phyloP scores from a whole-genome alignment of 1,140 invertebrate genomes.

The Brachionus sp. region DNA sequence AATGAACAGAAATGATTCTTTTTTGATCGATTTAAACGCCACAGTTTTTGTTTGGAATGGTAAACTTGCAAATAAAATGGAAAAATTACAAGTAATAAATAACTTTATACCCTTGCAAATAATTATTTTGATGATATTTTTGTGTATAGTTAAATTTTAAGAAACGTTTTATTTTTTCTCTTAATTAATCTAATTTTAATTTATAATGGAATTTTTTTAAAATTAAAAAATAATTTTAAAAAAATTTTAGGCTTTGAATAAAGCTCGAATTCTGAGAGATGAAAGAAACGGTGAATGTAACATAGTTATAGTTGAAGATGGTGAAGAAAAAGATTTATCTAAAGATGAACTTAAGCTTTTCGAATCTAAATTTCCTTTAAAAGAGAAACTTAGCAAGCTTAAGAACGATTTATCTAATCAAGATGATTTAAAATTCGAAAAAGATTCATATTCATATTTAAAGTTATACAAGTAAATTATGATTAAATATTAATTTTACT shows the following conservation, averaged over 20 bases:
- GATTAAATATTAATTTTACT: background rate
- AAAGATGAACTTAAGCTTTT: slow-evolving; percentile 61
- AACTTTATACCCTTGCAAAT: no score
- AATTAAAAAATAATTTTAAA: background rate
- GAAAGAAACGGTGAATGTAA: slow-evolving; percentile 53
- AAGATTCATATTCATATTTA: slow-evolving; percentile 2
- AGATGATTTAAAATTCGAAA: slow-evolving; percentile 37
- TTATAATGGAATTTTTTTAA: background rate
- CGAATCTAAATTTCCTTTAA: slow-evolving; percentile 27
- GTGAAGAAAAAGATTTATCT: slow-evolving; percentile 72
- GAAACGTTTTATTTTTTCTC: no score
- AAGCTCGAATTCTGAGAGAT: slow-evolving; percentile 64
- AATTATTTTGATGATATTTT: background rate
- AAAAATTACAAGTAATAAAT: slow-evolving; percentile 57
- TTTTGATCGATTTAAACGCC: slow-evolving; percentile 75
- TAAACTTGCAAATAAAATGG: slow-evolving; percentile 58
- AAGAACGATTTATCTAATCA: background rate
- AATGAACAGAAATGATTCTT: slow-evolving; percentile 85
- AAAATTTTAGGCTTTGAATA: slow-evolving; percentile 72
- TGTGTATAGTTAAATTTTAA: background rate
- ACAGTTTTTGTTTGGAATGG: slow-evolving; percentile 74
- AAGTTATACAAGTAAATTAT: background rate
- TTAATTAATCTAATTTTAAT: no score
- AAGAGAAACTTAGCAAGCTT: slow-evolving; percentile 18
- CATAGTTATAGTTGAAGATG: slow-evolving; percentile 76